phyloP scores from a whole-genome alignment of 2,113 vertebrate genomes.

The Ciconia maguari region DNA sequence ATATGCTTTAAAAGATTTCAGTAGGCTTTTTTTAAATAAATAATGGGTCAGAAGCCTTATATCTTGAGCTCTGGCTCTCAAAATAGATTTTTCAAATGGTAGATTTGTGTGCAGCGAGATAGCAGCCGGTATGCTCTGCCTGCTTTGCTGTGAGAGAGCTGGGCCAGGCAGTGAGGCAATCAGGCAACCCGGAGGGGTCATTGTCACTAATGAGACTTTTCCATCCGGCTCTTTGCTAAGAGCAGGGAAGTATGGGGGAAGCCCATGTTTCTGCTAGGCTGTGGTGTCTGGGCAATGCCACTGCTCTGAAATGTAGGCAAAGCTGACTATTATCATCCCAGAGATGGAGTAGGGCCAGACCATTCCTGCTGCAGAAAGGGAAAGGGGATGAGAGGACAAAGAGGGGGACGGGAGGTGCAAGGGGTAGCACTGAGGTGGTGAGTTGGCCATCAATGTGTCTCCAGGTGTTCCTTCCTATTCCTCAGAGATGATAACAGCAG shows the following conservation, averaged over 20 bases:
- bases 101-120: neutral
- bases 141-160: neutral
- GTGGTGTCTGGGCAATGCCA: neutral
- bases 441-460: neutral
- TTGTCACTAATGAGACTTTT: neutral
- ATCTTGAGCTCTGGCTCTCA: neutral
- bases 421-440: neutral
- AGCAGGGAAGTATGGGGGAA: neutral
- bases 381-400: neutral
- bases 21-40: neutral
- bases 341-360: neutral
- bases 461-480: neutral
- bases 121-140: neutral
- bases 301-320: neutral
- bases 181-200: rapidly evolving
- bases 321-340: neutral
- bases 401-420: rapidly evolving
- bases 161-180: neutral
- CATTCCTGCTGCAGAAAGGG: neutral
- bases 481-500: neutral
- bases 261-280: neutral
- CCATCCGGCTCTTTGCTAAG: neutral
- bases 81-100: neutral
- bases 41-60: neutral
- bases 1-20: neutral